phyloP scores from a whole-genome alignment of 2,113 vertebrate species.

The Eulemur rufifrons region DNA sequence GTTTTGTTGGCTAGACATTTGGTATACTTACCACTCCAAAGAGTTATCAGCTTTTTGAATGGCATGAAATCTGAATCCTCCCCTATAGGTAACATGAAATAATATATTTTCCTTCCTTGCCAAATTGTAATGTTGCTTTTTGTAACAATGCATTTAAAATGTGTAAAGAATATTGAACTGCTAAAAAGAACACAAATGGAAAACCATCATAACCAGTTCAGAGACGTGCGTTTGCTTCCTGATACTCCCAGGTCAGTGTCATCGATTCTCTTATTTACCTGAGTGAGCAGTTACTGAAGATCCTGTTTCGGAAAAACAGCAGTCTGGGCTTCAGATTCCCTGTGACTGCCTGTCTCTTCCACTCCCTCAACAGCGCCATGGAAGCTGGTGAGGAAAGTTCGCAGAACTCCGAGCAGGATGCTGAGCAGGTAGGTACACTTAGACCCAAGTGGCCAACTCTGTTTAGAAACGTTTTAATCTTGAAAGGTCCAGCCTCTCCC shows the following conservation, averaged over 20 bases:
- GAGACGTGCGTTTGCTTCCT: not conserved
- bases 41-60: not conserved
- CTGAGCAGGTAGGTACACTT: not conserved
- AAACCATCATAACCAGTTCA: not conserved
- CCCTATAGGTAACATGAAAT: not conserved
- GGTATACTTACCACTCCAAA: not conserved
- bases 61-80: not conserved
- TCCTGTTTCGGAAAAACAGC: not conserved
- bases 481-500: not conserved
- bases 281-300: not conserved
- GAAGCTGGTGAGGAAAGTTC: not conserved
- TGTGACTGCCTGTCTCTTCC: not conserved
- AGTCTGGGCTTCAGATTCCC: accelerated
- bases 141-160: slow-evolving; percentile 14
- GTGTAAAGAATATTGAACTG: not conserved
- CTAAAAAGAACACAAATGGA: not conserved
- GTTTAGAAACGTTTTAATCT: not conserved
- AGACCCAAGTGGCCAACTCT: not conserved
- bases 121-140: not conserved
- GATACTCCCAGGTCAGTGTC: slow-evolving; percentile 32
- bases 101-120: not conserved
- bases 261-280: slow-evolving; percentile 5
- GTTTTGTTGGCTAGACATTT: not conserved
- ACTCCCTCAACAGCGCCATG: not conserved
- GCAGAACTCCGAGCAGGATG: not conserved